These are phyloP conservation scores for Leptinotarsa rubiginosa DNA, from an alignment of 2,888 invertebrate genomes.

Conservation along the genomic window DNA sequence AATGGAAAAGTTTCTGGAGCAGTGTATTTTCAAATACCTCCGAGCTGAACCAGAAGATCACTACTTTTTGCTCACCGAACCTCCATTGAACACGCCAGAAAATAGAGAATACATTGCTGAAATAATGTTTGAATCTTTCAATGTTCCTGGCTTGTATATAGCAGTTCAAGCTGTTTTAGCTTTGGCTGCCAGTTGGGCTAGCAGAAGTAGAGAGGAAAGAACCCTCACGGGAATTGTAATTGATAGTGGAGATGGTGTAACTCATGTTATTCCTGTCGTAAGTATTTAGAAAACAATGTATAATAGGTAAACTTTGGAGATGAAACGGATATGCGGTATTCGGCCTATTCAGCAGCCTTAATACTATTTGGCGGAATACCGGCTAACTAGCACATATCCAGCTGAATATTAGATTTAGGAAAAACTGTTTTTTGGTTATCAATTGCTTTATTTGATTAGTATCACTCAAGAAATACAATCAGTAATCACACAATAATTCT, in stretches of 20 bases:
- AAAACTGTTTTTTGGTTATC: no score
- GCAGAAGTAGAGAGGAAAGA: conserved; percentile 87
- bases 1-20: conserved; percentile 99
- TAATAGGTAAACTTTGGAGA: background rate
- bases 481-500: no score
- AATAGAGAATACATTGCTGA: conserved; percentile 96
- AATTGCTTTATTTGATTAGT: no score
- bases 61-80: conserved; percentile 97
- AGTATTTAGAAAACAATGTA: conserved; percentile 55
- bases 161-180: conserved; percentile 99
- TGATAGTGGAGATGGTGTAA: conserved; percentile 99
- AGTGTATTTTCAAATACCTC: conserved; percentile 98
- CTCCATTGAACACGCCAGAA: conserved; percentile 98
- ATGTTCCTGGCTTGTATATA: conserved; percentile 98
- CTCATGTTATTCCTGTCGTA: conserved; percentile 98
- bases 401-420: no score
- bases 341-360: no score
- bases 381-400: no score
- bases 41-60: conserved; percentile 99
- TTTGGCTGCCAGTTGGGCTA: conserved; percentile 98
- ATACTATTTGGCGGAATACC: no score
- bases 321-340: background rate
- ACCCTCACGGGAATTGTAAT: conserved; percentile 98
- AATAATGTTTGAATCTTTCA: conserved; percentile 99
- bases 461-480: no score